Conservation (phyloP, 2,888 invertebrate genomes). For the Orchesellides sinensis region DNA sequence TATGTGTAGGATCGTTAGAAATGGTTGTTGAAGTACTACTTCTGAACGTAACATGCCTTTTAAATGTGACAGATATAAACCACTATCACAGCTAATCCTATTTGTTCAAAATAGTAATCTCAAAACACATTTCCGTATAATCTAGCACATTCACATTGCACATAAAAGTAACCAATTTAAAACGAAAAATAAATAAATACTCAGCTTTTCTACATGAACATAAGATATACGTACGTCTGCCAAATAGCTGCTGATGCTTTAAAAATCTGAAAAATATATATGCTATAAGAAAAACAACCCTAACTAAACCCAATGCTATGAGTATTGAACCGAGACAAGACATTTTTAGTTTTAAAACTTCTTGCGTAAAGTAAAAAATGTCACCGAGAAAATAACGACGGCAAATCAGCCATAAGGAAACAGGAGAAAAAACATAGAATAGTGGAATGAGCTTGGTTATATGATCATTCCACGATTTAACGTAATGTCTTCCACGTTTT, state of each 20-base stretch:
- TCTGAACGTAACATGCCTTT: slow-evolving; percentile 49
- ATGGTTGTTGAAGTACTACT: slow-evolving; percentile 49
- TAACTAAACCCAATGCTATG: not conserved
- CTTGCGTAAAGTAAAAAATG: no score
- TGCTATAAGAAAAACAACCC: not conserved
- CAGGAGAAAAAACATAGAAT: not conserved
- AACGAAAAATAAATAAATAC: no score
- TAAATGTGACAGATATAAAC: slow-evolving; percentile 61
- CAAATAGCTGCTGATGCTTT: not conserved
- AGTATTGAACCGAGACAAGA: no score
- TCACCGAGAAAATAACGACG: not conserved
- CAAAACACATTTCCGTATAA: slow-evolving; percentile 51
- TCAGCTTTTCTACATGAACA: no score
- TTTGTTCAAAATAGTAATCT: slow-evolving; percentile 50
- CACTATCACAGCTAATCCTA: slow-evolving; percentile 48
- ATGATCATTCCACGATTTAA: no score
- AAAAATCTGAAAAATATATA: not conserved
- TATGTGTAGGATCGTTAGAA: slow-evolving; percentile 33
- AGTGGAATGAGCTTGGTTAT: no score
- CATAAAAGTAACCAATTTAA: slow-evolving; percentile 57
- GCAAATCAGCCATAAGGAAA: not conserved
- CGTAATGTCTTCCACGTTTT: no score
- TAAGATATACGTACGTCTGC: no score
- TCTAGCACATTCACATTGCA: slow-evolving; percentile 53
- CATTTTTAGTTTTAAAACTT: no score